Percentiles rank a stretch among this genome's conserved stretches.
These are phyloP conservation scores for Leptinotarsa texana DNA, from an alignment of 1,140 invertebrate species.

Conservation along the genomic window DNA sequence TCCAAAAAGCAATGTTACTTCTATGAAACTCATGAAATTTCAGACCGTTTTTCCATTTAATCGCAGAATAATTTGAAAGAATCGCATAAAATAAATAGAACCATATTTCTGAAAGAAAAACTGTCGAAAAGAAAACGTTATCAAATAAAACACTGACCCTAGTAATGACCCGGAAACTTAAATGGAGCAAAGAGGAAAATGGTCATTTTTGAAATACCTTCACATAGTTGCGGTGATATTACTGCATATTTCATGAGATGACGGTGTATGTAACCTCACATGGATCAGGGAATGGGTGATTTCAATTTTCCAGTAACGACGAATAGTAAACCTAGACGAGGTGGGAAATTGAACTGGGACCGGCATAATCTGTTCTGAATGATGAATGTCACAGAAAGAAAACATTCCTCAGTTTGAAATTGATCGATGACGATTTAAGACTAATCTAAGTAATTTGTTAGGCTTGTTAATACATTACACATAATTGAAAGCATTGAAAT, in stretches of 20 bases:
- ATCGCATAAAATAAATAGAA: constrained; percentile 38
- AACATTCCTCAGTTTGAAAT: no score
- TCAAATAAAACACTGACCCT: constrained; percentile 32
- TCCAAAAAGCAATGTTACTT: not conserved
- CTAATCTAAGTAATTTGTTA: no score
- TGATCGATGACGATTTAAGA: no score
- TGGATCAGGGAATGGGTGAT: not conserved
- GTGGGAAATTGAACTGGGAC: not conserved
- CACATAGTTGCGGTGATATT: constrained; percentile 19
- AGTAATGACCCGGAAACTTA: constrained; percentile 44
- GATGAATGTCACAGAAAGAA: not conserved
- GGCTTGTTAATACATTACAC: no score
- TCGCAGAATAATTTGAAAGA: constrained; percentile 4
- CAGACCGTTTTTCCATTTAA: not conserved
- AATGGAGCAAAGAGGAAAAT: constrained; percentile 40
- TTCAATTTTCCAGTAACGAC: not conserved
- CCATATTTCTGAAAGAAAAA: constrained; percentile 31
- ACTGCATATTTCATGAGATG: constrained; percentile 42
- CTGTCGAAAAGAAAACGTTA: constrained; percentile 10
- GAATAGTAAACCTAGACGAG: not conserved
- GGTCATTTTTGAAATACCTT: constrained; percentile 42
- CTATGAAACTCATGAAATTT: not conserved
- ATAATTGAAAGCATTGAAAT: no score
- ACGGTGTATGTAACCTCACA: not conserved
- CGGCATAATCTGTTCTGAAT: not conserved